Evolutionary conservation across 2,888 invertebrate genomes (phyloP).

Genomic region (Apamea crenata): DNA sequence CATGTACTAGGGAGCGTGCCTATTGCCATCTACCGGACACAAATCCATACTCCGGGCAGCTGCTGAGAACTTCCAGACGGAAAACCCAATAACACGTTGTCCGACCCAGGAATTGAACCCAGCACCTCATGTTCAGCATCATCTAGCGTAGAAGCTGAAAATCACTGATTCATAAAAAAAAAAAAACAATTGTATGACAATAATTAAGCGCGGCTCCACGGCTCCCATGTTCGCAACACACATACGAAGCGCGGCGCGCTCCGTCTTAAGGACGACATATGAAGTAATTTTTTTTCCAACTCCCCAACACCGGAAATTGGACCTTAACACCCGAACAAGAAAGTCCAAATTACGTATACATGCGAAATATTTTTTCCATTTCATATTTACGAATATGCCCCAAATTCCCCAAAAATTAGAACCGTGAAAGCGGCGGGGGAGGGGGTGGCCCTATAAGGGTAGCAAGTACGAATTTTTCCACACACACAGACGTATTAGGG

Average conservation of each 20-base stretch:
- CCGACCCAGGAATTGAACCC: neutral
- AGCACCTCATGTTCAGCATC: neutral
- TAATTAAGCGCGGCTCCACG: slow-evolving; percentile 74
- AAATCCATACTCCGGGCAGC: too few species aligned
- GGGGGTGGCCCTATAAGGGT: slow-evolving; percentile 74
- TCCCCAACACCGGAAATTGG: slow-evolving; percentile 71
- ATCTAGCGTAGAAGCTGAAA: neutral
- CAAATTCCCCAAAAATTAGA: slow-evolving; percentile 91
- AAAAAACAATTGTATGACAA: slow-evolving; percentile 33
- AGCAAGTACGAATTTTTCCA: slow-evolving; percentile 81
- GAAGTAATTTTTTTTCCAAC: slow-evolving; percentile 90
- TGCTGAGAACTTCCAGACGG: too few species aligned
- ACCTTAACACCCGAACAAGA: slow-evolving; percentile 73
- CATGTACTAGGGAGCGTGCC: too few species aligned
- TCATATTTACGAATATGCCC: slow-evolving; percentile 91
- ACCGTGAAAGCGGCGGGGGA: slow-evolving; percentile 88
- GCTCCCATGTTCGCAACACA: slow-evolving; percentile 81
- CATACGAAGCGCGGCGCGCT: slow-evolving; percentile 89
- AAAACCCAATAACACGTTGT: too few species aligned
- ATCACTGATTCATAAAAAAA: neutral
- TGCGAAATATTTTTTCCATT: slow-evolving; percentile 90
- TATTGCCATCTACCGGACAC: too few species aligned
- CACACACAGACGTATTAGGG: slow-evolving; percentile 67
- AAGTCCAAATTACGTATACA: slow-evolving; percentile 73
- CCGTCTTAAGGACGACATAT: slow-evolving; percentile 91